Conservation (phyloP, 1,140 invertebrate genomes). For the Drosophila lowei region DNA sequence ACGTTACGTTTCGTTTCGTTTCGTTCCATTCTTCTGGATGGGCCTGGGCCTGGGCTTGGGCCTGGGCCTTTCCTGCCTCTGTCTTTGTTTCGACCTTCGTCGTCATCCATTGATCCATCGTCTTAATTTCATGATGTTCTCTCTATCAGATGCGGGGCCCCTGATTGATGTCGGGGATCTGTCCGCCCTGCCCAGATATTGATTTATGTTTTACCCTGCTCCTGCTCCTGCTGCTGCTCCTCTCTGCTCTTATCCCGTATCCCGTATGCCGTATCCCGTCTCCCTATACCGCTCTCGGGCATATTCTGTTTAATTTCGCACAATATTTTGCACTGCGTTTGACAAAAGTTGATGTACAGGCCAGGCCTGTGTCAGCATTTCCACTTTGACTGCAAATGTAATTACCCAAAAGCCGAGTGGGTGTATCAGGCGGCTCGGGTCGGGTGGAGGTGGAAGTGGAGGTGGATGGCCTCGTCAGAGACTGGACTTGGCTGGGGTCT, state of each 20-base stretch:
- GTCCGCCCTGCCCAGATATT: conserved; percentile 46
- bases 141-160: conserved; percentile 33
- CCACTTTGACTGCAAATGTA: conserved; percentile 56
- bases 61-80: conserved; percentile 15
- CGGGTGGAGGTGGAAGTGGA: not conserved
- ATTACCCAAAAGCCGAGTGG: conserved; percentile 66
- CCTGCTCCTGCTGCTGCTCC: not conserved
- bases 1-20: not conserved
- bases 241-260: not conserved
- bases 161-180: conserved; percentile 67
- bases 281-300: too few species aligned
- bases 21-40: not conserved
- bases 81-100: conserved; percentile 7
- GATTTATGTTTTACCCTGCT: conserved; percentile 68
- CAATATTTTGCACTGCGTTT: conserved; percentile 65
- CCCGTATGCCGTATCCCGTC: too few species aligned
- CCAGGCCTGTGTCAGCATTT: conserved; percentile 9
- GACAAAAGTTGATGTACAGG: conserved; percentile 63
- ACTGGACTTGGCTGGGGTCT: not conserved
- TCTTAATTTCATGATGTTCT: conserved; percentile 69
- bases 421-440: conserved; percentile 3
- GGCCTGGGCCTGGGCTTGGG: not conserved
- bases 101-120: conserved; percentile 68
- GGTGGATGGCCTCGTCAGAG: not conserved
- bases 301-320: conserved; percentile 55